Base-by-base conservation (phyloP, 2,888 invertebrate genomes). In the Strigamia crassipes region DNA sequence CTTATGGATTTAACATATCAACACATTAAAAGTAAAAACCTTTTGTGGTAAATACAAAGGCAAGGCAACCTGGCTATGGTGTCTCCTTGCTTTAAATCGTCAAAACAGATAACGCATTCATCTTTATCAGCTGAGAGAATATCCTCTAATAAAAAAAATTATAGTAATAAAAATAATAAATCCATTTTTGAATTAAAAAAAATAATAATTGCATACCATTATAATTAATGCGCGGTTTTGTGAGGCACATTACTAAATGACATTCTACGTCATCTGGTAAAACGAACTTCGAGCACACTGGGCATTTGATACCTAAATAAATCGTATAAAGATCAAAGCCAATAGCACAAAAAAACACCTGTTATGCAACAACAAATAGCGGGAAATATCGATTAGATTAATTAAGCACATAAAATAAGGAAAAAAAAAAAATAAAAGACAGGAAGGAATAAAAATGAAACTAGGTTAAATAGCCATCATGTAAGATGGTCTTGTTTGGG, bases 211-310 rank as follows among this genome's bases (percentile, higher is more conserved):
- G 10, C 13, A 13, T 88, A 98, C 98, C 98, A 91, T 99, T 99
- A 91, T 99, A 99, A 87, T 94, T 96, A 88, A 99, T 95, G 89
- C 97, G 92, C 86, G 99, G 99, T 92, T 98, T 96, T 86, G 99
- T 99, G 90, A 99, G 94, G 92, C 99, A 99, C 95, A 99, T 97
- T 87, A 99, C 97, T 89, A 99, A 93, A 90, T 99, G 99, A 91
- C 96, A 96, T 91, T 99, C 99, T 88, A 98, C 96, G 91, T 99
- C 98, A 90, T 99, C 98, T 86, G 97, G 97, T 89, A 97, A 91
- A 88, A 99, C 95, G 90, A 95, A 95, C 91, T 97, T 98, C 90
- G 96, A 96, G 92, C 99, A 99, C 86, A 99, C 97, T 85, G 99
- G 98, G 90, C 99, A 99, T 91, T 97, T 97, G 89, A 99, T 94